Evolutionary conservation across 2,888 invertebrate genomes (phyloP).

Genomic region (Trachelus troglodyta): DNA sequence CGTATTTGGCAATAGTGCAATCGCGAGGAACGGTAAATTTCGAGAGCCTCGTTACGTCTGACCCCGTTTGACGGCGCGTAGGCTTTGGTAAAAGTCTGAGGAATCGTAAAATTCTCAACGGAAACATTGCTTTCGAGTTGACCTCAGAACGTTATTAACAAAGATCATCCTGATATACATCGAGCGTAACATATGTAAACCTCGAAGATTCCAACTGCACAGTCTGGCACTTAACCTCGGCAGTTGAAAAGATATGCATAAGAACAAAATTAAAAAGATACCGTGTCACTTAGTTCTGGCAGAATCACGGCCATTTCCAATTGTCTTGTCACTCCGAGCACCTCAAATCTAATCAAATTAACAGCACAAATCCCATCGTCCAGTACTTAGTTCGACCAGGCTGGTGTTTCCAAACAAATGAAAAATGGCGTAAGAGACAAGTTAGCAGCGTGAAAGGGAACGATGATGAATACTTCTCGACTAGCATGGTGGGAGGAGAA

Average conservation of each 20-base stretch:
- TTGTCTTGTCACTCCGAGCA: neutral
- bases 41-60: neutral
- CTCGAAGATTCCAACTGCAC: neutral
- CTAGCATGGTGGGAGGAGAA: neutral
- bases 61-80: neutral
- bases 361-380: neutral
- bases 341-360: neutral
- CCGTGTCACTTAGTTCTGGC: neutral
- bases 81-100: neutral
- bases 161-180: neutral
- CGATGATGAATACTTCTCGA: neutral
- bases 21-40: neutral
- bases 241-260: neutral
- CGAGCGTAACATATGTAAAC: neutral
- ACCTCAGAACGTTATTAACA: neutral
- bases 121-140: neutral
- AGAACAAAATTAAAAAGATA: neutral
- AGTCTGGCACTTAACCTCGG: neutral
- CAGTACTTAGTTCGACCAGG: neutral
- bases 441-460: neutral
- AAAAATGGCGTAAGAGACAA: neutral
- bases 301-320: neutral
- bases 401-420: neutral
- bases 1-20: neutral
- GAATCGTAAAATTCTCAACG: neutral